Conservation (phyloP, 2,888 invertebrate genomes). For the Lasioglossum leucozonium region DNA sequence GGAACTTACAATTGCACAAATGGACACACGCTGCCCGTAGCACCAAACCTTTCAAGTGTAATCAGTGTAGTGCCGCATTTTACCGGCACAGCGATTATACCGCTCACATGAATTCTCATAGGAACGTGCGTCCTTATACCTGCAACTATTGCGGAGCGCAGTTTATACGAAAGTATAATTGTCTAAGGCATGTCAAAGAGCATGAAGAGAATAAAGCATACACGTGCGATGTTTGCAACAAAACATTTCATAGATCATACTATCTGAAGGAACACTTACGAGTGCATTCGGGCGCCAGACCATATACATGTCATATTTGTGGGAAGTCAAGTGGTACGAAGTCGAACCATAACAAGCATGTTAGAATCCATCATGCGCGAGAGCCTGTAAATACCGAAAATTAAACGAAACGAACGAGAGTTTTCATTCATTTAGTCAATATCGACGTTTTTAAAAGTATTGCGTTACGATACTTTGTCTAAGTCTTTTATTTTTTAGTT, state of each 20-base stretch:
- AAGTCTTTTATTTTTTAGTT: conserved; percentile 8
- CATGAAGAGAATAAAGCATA: conserved; percentile 93
- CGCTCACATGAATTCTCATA: conserved; percentile 94
- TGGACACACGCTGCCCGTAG: conserved; percentile 95
- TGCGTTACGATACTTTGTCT: conserved; percentile 23
- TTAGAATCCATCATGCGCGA: conserved; percentile 94
- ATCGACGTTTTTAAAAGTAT: conserved; percentile 43
- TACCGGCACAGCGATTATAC: conserved; percentile 92
- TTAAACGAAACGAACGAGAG: conserved; percentile 82
- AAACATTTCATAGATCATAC: conserved; percentile 94
- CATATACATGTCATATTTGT: conserved; percentile 94
- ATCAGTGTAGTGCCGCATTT: conserved; percentile 93
- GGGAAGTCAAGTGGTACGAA: conserved; percentile 95
- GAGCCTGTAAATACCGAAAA: conserved; percentile 94
- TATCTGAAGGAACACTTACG: conserved; percentile 95
- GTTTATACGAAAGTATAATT: conserved; percentile 95
- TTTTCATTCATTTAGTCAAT: conserved; percentile 37
- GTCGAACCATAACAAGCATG: conserved; percentile 95
- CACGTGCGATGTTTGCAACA: conserved; percentile 91
- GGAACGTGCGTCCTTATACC: conserved; percentile 93
- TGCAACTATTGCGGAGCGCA: conserved; percentile 96
- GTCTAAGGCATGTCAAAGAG: conserved; percentile 93
- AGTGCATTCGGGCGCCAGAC: conserved; percentile 92
- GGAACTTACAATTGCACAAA: conserved; percentile 95
- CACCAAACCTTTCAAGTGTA: conserved; percentile 94